Percentiles rank a stretch among this genome's conserved stretches.
phyloP scores from a whole-genome alignment of 1,140 invertebrate species.

The Trichogramma pretiosum region DNA sequence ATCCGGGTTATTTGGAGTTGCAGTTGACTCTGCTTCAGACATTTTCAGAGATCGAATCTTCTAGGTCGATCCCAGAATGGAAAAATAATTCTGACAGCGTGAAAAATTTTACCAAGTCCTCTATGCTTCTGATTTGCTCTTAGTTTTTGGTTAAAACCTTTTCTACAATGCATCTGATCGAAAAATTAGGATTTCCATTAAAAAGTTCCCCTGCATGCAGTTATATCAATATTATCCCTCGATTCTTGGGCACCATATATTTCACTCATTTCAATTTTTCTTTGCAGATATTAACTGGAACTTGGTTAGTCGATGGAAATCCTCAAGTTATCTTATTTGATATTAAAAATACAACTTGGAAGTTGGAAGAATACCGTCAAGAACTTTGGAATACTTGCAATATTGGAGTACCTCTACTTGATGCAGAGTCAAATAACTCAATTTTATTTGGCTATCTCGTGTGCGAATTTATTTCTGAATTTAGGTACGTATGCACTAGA shows the following conservation, averaged over 20 bases:
- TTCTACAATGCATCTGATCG: too few species aligned
- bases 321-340: constrained; percentile 97
- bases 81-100: too few species aligned
- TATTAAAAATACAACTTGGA: constrained; percentile 92
- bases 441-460: constrained; percentile 95
- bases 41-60: too few species aligned
- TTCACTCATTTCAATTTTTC: too few species aligned
- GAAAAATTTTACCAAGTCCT: too few species aligned
- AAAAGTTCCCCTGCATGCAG: too few species aligned
- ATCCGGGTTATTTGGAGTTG: too few species aligned
- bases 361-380: constrained; percentile 91
- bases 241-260: neutral
- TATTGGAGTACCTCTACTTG: constrained; percentile 89
- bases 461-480: constrained; percentile 73
- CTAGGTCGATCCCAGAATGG: too few species aligned
- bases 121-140: too few species aligned
- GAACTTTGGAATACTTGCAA: constrained; percentile 81
- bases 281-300: constrained; percentile 86
- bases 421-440: constrained; percentile 94
- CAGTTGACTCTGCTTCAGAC: too few species aligned
- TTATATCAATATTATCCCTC: neutral
- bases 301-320: constrained; percentile 98
- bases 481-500: constrained; percentile 34
- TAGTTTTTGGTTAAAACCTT: too few species aligned
- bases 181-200: too few species aligned